phyloP scores from a whole-genome alignment of 1,140 invertebrate genomes.

The Papilio polyxenes region DNA sequence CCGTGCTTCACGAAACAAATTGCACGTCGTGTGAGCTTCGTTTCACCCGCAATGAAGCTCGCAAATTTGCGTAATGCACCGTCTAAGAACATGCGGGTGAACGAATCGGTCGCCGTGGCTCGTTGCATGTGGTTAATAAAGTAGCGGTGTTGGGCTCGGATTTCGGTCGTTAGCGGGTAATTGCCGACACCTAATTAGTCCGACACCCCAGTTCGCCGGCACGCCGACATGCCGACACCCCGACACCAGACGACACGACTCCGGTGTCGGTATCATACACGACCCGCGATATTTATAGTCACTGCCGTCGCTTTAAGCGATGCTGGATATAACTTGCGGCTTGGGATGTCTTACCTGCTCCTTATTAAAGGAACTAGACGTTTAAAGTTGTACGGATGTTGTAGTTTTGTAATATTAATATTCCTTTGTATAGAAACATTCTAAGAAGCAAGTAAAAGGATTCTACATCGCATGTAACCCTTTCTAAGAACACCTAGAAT shows the following conservation, averaged over 20 bases:
- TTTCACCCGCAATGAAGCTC: constrained; percentile 38
- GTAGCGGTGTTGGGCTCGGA: constrained; percentile 56
- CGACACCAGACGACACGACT: constrained; percentile 49
- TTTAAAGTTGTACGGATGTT: neutral
- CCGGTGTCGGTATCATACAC: constrained; percentile 63
- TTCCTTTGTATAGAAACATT: neutral
- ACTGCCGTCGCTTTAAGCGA: constrained; percentile 5
- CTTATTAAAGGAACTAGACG: neutral
- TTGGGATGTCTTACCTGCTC: neutral
- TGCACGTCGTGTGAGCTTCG: neutral
- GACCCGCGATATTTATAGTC: constrained; percentile 70
- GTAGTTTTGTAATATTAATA: neutral
- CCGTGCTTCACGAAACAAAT: neutral
- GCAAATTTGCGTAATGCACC: constrained; percentile 34
- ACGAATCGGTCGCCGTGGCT: constrained; percentile 47
- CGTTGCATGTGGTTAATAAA: constrained; percentile 69
- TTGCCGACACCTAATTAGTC: constrained; percentile 76
- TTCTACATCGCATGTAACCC: neutral
- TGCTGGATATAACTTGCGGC: constrained; percentile 1
- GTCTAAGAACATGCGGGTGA: constrained; percentile 22
- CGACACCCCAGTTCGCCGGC: constrained; percentile 51
- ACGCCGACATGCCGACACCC: constrained; percentile 46
- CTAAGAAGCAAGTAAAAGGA: neutral
- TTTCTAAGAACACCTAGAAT: neutral
- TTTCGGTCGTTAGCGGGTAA: constrained; percentile 77